Conservation (phyloP, 2,797 vertebrate genomes). For the Scolopax rusticola region DNA sequence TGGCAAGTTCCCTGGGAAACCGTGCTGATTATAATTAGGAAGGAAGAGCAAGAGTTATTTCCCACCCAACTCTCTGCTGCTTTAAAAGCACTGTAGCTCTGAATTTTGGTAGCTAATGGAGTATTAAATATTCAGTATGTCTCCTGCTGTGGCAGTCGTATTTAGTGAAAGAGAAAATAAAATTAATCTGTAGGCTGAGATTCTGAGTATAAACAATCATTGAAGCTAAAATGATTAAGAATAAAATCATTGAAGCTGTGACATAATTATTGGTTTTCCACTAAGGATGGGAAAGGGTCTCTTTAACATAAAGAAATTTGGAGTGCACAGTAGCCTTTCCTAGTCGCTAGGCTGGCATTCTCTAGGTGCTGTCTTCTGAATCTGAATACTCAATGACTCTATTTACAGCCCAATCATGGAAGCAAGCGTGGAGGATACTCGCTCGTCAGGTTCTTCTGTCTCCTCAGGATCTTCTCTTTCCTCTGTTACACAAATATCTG, state of each 20-base stretch:
- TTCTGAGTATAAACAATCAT: not conserved
- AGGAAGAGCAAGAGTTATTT: not conserved
- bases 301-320: not conserved
- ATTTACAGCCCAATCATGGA: slow-evolving; percentile 87
- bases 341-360: not conserved
- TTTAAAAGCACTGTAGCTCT: not conserved
- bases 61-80: not conserved
- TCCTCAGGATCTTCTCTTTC: slow-evolving; percentile 77
- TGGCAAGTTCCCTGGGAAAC: not conserved
- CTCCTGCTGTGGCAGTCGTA: not conserved
- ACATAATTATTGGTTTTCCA: not conserved
- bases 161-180: not conserved
- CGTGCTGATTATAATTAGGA: not conserved
- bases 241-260: not conserved
- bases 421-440: slow-evolving; percentile 84
- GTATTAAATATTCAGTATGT: not conserved
- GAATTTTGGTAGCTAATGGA: not conserved
- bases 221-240: not conserved
- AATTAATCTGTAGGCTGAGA: not conserved
- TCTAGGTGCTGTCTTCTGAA: not conserved
- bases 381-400: not conserved
- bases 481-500: slow-evolving; percentile 71
- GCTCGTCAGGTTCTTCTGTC: slow-evolving; percentile 73
- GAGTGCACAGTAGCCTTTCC: not conserved
- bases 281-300: not conserved